Evolutionary conservation across 2,797 vertebrate genomes (phyloP).

Genomic region (Octomys mimax): DNA sequence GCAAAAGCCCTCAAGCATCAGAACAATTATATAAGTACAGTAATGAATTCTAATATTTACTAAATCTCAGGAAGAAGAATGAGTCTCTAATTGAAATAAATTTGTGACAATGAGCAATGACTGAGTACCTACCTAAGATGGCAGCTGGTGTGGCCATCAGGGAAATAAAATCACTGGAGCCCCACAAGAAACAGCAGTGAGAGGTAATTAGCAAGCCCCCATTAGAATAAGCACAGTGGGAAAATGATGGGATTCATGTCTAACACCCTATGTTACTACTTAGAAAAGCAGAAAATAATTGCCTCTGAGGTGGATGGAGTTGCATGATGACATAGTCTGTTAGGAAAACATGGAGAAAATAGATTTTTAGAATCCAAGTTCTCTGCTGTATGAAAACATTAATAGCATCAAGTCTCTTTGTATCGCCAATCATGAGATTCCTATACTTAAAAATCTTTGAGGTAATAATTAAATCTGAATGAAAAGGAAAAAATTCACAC

Average conservation of each 20-base stretch:
- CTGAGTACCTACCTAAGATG: neutral
- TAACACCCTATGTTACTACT: neutral
- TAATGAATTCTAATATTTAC: neutral
- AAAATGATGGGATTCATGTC: neutral
- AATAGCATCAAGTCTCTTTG: neutral
- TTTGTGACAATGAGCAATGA: neutral
- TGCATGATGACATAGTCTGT: neutral
- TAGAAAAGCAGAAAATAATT: slow-evolving; percentile 18
- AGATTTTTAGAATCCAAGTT: neutral
- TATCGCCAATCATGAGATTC: neutral
- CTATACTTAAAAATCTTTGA: neutral
- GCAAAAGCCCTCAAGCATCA: neutral
- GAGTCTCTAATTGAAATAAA: neutral
- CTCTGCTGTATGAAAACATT: neutral
- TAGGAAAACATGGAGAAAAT: neutral
- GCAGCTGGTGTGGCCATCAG: neutral
- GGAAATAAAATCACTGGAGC: neutral
- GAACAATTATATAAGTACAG: neutral
- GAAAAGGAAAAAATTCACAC: slow-evolving; percentile 7
- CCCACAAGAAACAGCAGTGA: neutral
- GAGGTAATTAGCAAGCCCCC: neutral
- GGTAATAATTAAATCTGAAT: neutral
- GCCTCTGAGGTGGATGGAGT: neutral
- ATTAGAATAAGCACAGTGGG: neutral
- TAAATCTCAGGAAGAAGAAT: neutral